phyloP scores from a whole-genome alignment of 2,888 invertebrate genomes.

The Agonopterix arenella region DNA sequence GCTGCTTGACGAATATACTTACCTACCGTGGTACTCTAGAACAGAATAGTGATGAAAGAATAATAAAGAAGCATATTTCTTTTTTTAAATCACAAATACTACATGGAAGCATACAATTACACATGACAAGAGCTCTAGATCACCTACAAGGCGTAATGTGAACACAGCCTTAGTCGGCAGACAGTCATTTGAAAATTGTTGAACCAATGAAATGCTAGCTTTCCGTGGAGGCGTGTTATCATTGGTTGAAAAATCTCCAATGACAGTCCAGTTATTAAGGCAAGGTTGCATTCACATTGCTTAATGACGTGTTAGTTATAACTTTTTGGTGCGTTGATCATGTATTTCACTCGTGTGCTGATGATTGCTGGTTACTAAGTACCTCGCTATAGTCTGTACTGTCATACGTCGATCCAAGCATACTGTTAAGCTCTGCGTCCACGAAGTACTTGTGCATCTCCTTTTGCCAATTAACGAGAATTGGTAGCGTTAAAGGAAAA shows the following conservation, averaged over 20 bases:
- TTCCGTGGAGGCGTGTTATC: not conserved
- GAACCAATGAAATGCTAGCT: constrained; percentile 7
- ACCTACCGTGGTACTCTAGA: constrained; percentile 58
- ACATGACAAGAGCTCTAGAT: constrained; percentile 16
- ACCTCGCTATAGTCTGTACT: constrained; percentile 71
- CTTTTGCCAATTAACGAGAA: constrained; percentile 77
- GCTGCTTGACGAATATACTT: constrained; percentile 26
- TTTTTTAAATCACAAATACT: constrained; percentile 60
- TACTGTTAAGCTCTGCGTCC: constrained; percentile 88
- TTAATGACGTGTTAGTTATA: constrained; percentile 7
- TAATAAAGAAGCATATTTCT: constrained; percentile 32
- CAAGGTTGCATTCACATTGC: constrained; percentile 14
- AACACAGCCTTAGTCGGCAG: constrained; percentile 9
- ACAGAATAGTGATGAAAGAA: constrained; percentile 63
- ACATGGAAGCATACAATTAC: constrained; percentile 53
- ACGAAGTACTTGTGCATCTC: constrained; percentile 89
- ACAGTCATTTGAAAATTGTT: constrained; percentile 3
- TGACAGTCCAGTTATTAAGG: not conserved
- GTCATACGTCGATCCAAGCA: constrained; percentile 81
- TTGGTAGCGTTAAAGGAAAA: constrained; percentile 71
- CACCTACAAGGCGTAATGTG: constrained; percentile 10
- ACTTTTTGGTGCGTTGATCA: constrained; percentile 15
- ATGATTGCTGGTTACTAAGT: constrained; percentile 28
- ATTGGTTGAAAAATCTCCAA: constrained; percentile 8
- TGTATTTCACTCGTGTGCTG: constrained; percentile 7